Conservation (phyloP, 1,140 invertebrate species). For the Neuroterus valhalla region DNA sequence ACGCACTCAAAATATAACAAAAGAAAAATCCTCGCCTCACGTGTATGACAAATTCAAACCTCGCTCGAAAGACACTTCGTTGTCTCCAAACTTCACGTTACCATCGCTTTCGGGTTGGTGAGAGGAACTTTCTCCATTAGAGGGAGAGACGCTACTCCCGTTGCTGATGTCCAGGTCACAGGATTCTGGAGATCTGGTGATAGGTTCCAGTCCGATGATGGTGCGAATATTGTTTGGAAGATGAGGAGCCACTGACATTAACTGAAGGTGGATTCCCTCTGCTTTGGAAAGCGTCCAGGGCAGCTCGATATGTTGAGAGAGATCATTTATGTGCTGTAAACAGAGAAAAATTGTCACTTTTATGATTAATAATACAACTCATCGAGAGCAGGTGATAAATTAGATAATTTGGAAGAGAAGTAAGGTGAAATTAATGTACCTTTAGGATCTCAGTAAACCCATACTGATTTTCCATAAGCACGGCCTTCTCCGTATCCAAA, state of each 20-base stretch:
- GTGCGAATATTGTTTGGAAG: constrained; percentile 81
- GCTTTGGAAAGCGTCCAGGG: constrained; percentile 87
- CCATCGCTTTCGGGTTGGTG: constrained; percentile 40
- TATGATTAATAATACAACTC: too few relatives aligned
- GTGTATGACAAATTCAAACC: constrained; percentile 68
- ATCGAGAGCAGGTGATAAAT: too few relatives aligned
- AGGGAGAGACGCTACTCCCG: constrained; percentile 24
- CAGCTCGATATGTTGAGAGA: constrained; percentile 89
- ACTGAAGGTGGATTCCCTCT: constrained; percentile 91
- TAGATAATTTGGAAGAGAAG: too few relatives aligned
- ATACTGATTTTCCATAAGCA: constrained; percentile 91
- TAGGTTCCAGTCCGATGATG: constrained; percentile 80
- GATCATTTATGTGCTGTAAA: constrained; percentile 93
- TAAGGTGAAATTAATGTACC: constrained; percentile 73
- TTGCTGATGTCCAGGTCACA: constrained; percentile 54
- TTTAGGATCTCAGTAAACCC: constrained; percentile 98
- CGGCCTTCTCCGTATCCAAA: constrained; percentile 89
- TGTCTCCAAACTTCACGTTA: constrained; percentile 61
- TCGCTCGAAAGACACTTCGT: constrained; percentile 68
- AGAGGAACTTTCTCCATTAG: constrained; percentile 29
- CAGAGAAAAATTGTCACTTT: constrained; percentile 23
- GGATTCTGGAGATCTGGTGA: constrained; percentile 52
- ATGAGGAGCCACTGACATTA: constrained; percentile 80
- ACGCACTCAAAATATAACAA: constrained; percentile 37
- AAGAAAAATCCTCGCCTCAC: constrained; percentile 59